Evolutionary conservation across 1,140 invertebrate genomes (phyloP), one percentile per base, ranked within the genome.

Genomic region (Anastrepha ludens): DNA sequence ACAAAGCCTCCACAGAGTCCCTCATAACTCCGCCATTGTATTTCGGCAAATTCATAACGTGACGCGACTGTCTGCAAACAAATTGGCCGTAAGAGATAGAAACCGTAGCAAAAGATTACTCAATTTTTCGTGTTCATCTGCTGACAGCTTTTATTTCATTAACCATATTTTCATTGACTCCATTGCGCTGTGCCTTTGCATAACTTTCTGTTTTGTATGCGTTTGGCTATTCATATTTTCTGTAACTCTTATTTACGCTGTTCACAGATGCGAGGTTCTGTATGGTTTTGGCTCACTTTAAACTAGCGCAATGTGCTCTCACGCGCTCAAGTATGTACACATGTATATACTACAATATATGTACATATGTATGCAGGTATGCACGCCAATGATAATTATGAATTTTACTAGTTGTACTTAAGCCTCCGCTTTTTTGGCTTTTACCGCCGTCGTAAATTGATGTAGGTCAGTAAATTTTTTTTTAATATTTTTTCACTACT

Each of bases 91-190:
- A 74, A 74, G 29, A 74, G 67, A 44, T 15, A 74, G 67, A 74
- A 74, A 74, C 67, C 67, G 67, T 47, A 74, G 41, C 41, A 74
- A 74, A 39, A 74, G 41, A 74, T 74, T 47, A 47, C 67, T 74
- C 13, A 74, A 74, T 74, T 17, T 74, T 74, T 74, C 67, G 67
- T 74, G 67, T 4, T 44, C 67, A 74, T 74, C 39, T 41, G 67
- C 67, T 47, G 17, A 74, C 67, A 74, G 67, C 67, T 17, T 74
- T 47, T 17, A 47, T 17, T 2, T 6, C 39, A 47, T 74, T 74
- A 44, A 15, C 67, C 39, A 74, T 74, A 47, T 74, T n/a, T 74
- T 17, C 39, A 44, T 74, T 74, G 4, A 3, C 39, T 70, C 41
- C 39, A 11, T 74, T 44, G 2, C 13, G 39, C 13, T 74, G 44